These are phyloP conservation scores for Clepsis dumicolana DNA, from an alignment of 2,888 invertebrate genomes.

Conservation along the genomic window DNA sequence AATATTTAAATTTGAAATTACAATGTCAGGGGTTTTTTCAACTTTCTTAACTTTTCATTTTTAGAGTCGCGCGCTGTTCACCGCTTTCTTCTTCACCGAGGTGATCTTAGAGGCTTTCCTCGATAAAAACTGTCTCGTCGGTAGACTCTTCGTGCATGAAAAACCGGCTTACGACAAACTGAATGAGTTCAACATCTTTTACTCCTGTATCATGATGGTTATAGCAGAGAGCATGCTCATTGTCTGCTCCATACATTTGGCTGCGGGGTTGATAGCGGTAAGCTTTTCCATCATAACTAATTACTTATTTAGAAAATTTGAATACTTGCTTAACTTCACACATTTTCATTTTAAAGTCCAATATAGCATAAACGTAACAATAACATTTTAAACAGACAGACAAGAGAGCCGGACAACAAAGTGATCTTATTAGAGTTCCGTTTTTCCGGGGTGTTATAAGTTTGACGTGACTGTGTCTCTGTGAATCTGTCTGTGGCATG, in stretches of 20 bases:
- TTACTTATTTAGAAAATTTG: too few species aligned
- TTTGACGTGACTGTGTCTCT: too few species aligned
- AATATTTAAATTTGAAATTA: too few species aligned
- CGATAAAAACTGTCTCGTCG: background rate
- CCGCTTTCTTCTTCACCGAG: conserved; percentile 51
- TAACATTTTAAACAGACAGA: too few species aligned
- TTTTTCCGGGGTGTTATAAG: too few species aligned
- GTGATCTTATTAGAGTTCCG: too few species aligned
- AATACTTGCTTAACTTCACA: too few species aligned
- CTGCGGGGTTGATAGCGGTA: conserved; percentile 48
- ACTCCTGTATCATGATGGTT: conserved; percentile 49
- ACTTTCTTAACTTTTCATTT: conserved; percentile 20
- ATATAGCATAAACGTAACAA: too few species aligned
- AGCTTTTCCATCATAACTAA: background rate
- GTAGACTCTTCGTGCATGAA: conserved; percentile 38
- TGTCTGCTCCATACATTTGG: conserved; percentile 49
- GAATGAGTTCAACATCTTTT: conserved; percentile 47
- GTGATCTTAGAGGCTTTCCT: conserved; percentile 51
- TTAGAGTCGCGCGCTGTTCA: conserved; percentile 58
- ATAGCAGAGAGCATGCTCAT: conserved; percentile 53
- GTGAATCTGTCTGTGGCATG: too few species aligned
- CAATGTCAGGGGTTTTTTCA: background rate
- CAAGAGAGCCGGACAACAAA: too few species aligned
- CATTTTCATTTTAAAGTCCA: too few species aligned
- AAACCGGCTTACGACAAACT: conserved; percentile 22